Conservation (phyloP, 1,140 invertebrate species). For the Dendroctonus valens region DNA sequence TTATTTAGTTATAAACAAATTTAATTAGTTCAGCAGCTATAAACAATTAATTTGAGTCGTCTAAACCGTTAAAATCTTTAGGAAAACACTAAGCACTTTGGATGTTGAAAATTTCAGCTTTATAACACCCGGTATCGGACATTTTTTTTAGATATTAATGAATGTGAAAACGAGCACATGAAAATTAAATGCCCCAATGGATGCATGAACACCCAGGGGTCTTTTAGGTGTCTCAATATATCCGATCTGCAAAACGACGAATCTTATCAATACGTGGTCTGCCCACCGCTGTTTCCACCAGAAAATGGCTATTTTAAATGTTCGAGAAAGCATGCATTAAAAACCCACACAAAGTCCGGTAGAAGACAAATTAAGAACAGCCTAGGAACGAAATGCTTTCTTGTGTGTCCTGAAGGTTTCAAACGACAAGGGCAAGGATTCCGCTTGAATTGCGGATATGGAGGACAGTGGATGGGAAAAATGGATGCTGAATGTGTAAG, state of each 20-base stretch:
- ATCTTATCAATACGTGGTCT: slow-evolving; percentile 6
- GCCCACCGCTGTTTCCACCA: slow-evolving; percentile 28
- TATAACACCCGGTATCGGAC: too few relatives aligned
- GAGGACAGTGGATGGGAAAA: slow-evolving; percentile 27
- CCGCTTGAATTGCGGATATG: slow-evolving; percentile 16
- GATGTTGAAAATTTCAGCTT: too few relatives aligned
- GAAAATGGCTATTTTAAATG: slow-evolving; percentile 29
- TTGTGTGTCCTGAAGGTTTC: slow-evolving; percentile 22
- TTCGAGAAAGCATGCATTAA: slow-evolving; percentile 18
- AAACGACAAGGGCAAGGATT: slow-evolving; percentile 16
- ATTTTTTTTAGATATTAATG: slow-evolving; percentile 38
- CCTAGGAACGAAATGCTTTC: slow-evolving; percentile 24
- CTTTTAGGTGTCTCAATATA: slow-evolving; percentile 24
- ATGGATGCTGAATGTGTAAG: slow-evolving; percentile 23
- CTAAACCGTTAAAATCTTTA: too few relatives aligned
- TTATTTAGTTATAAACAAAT: neutral
- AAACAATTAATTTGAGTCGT: too few relatives aligned
- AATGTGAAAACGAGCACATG: slow-evolving; percentile 31
- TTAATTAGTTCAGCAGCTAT: neutral
- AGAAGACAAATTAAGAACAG: slow-evolving; percentile 25
- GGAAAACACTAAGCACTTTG: too few relatives aligned
- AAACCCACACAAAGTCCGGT: slow-evolving; percentile 14
- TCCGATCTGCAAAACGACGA: slow-evolving; percentile 23
- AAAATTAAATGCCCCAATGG: slow-evolving; percentile 5
- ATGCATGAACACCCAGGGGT: slow-evolving; percentile 33